Evolutionary conservation across 2,888 invertebrate species (phyloP).

Genomic region (Pharmacophagus antenor): DNA sequence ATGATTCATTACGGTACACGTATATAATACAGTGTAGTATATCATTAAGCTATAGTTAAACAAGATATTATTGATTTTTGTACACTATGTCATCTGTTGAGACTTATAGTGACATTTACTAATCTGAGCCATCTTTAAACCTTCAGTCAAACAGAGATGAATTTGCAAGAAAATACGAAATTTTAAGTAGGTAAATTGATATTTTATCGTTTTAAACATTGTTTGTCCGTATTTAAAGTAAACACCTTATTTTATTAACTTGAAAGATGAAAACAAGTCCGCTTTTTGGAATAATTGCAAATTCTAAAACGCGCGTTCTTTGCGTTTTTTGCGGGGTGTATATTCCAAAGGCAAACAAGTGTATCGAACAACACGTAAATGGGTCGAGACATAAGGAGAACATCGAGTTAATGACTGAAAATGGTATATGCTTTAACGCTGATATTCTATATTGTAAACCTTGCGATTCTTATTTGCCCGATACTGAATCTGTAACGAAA

Average conservation of each 20-base stretch:
- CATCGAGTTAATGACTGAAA: slow-evolving; percentile 53
- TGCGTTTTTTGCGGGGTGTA: slow-evolving; percentile 62
- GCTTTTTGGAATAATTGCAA: slow-evolving; percentile 53
- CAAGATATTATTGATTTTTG: not conserved
- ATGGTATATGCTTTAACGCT: slow-evolving; percentile 50
- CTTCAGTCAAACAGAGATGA: slow-evolving; percentile 30
- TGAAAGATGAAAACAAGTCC: slow-evolving; percentile 57
- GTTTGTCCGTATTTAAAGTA: slow-evolving; percentile 11
- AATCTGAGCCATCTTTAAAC: not conserved
- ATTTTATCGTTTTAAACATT: slow-evolving; percentile 16
- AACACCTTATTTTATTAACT: not conserved
- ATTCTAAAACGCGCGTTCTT: slow-evolving; percentile 59
- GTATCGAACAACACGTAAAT: slow-evolving; percentile 62
- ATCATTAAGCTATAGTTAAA: not conserved
- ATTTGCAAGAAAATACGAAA: slow-evolving; percentile 33
- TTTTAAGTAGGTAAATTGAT: slow-evolving; percentile 32
- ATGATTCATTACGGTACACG: too few relatives aligned
- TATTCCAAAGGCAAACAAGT: slow-evolving; percentile 62
- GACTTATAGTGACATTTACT: not conserved
- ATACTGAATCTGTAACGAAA: slow-evolving; percentile 50
- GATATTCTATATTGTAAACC: slow-evolving; percentile 54
- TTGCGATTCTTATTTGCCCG: slow-evolving; percentile 47
- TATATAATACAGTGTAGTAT: too few relatives aligned
- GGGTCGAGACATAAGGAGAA: slow-evolving; percentile 61
- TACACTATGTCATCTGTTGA: not conserved